phyloP scores from a whole-genome alignment of 2,113 vertebrate genomes.

The Perca schrenkii region DNA sequence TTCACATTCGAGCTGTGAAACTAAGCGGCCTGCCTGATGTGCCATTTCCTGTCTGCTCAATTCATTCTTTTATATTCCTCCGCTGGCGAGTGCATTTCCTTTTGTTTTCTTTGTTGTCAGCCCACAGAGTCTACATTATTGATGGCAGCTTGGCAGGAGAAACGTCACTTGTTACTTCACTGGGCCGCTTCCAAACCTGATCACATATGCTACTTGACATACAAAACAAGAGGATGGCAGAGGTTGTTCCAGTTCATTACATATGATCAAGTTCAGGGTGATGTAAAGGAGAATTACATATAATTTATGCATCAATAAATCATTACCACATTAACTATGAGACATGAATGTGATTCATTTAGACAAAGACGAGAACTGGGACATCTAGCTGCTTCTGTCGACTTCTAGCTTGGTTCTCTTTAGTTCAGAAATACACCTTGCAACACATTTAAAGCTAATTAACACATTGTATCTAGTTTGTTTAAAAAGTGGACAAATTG shows the following conservation, averaged over 20 bases:
- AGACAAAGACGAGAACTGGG: background rate
- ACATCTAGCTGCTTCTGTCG: background rate
- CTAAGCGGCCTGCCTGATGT: slow-evolving; percentile 1
- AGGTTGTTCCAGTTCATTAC: slow-evolving; percentile 7
- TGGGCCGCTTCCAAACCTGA: slow-evolving; percentile 20
- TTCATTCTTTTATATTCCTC: slow-evolving; percentile 9
- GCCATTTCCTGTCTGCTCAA: background rate
- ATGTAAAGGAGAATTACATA: slow-evolving; percentile 12
- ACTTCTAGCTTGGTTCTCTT: background rate
- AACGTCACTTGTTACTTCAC: slow-evolving; percentile 16
- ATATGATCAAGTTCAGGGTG: slow-evolving; percentile 3
- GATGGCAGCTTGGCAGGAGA: slow-evolving; percentile 47
- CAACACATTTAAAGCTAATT: background rate
- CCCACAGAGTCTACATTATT: slow-evolving; percentile 45
- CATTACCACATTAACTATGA: slow-evolving; percentile 16
- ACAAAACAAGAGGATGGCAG: background rate
- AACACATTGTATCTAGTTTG: background rate
- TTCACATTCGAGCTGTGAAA: slow-evolving; percentile 9
- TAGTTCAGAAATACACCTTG: background rate
- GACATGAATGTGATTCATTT: slow-evolving; percentile 17
- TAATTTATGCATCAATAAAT: slow-evolving; percentile 29
- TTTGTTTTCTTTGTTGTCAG: slow-evolving; percentile 35
- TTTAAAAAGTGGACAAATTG: background rate
- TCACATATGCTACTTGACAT: background rate
- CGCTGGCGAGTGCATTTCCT: slow-evolving; percentile 4